Percentiles rank a stretch among this genome's conserved stretches.
phyloP scores from a whole-genome alignment of 1,140 invertebrate genomes.

The Meloidogyne chitwoodi region DNA sequence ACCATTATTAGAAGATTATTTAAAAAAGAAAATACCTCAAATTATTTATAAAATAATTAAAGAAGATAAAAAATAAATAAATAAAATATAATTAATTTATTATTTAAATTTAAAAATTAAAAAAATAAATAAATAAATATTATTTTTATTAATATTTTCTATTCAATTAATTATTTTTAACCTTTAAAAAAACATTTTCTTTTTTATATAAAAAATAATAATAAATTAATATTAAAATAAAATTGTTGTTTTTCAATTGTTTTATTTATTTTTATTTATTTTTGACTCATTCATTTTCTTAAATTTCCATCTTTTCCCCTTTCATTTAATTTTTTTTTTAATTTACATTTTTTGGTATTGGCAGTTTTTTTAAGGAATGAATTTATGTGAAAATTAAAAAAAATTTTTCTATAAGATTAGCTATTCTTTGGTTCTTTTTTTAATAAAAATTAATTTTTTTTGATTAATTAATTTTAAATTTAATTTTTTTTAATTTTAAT shows the following conservation, averaged over 20 bases:
- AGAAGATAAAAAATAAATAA: not conserved
- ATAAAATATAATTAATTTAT: not conserved
- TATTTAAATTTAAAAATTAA: too few relatives aligned
- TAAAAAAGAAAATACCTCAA: not conserved
- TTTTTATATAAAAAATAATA: too few relatives aligned
- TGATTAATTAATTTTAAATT: not conserved
- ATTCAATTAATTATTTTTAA: not conserved
- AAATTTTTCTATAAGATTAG: not conserved
- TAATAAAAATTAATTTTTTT: not conserved
- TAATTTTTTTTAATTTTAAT: not conserved
- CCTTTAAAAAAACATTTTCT: not conserved
- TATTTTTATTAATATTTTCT: too few relatives aligned
- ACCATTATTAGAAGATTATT: not conserved
- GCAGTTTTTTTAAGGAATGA: not conserved
- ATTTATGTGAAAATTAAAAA: not conserved
- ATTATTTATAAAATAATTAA: constrained; percentile 6
- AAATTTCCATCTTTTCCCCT: not conserved
- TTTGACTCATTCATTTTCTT: not conserved
- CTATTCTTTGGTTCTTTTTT: not conserved
- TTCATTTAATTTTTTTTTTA: not conserved
- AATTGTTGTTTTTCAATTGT: too few relatives aligned
- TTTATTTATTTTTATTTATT: not conserved
- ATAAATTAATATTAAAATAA: too few relatives aligned
- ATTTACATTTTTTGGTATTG: not conserved
- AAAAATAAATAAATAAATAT: too few relatives aligned